Evolutionary conservation across 2,888 invertebrate species (phyloP).

Genomic region (Stenotaenia linearis): DNA sequence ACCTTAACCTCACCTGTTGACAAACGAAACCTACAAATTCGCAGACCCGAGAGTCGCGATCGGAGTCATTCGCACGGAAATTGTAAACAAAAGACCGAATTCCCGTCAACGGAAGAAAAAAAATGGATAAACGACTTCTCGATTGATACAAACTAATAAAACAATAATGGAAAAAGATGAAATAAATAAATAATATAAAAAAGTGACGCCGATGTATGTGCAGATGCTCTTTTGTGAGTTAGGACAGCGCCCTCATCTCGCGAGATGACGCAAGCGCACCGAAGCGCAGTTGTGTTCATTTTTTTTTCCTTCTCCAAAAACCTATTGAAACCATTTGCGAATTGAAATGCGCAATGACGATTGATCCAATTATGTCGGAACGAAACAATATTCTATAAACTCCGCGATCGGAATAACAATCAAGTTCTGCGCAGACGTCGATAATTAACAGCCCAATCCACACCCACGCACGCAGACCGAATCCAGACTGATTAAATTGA

Average conservation of each 20-base stretch:
- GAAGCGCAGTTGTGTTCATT: background rate
- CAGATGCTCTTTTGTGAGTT: slow-evolving; percentile 12
- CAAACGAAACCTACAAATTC: background rate
- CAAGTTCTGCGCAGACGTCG: too few species aligned
- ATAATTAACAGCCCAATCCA: too few species aligned
- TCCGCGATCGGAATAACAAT: too few species aligned
- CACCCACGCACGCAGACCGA: background rate
- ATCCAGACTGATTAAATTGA: background rate
- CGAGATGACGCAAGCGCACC: background rate
- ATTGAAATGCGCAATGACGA: background rate
- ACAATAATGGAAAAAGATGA: background rate
- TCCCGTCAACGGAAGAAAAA: background rate
- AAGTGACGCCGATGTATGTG: background rate
- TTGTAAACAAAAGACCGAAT: too few species aligned
- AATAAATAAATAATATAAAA: background rate
- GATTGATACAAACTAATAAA: background rate
- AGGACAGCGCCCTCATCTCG: slow-evolving; percentile 13
- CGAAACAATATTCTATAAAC: too few species aligned
- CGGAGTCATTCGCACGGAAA: too few species aligned
- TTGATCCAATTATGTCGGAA: background rate
- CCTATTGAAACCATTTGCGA: background rate
- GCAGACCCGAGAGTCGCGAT: background rate
- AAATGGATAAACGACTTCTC: background rate
- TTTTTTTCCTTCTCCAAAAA: background rate
- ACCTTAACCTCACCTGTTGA: slow-evolving; percentile 26